Percentiles rank a stretch among this genome's conserved stretches.
phyloP scores from a whole-genome alignment of 2,888 invertebrate genomes.

The Dryobota labecula region DNA sequence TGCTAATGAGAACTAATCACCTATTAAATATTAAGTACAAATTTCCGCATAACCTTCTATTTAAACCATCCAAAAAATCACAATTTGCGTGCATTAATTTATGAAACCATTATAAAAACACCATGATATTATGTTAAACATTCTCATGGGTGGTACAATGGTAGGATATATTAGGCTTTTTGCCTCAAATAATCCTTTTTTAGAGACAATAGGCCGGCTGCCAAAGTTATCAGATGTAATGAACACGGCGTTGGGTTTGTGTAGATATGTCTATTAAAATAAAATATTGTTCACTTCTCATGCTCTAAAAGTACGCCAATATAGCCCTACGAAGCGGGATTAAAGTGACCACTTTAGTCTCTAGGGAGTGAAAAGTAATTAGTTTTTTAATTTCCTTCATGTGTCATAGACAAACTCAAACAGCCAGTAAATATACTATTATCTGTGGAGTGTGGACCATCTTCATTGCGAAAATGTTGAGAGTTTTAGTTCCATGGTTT shows the following conservation, averaged over 20 bases:
- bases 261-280: constrained; percentile 70
- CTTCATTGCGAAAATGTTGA: no score
- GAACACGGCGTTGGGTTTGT: constrained; percentile 69
- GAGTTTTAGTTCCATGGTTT: no score
- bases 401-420: no score
- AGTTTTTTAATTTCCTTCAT: no score
- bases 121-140: constrained; percentile 66
- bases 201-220: constrained; percentile 85
- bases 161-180: constrained; percentile 88
- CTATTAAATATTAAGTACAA: not conserved
- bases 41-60: not conserved
- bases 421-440: no score
- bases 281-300: no score
- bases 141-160: constrained; percentile 79
- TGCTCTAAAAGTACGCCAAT: no score
- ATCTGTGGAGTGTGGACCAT: no score
- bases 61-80: not conserved
- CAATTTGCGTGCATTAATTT: constrained; percentile 45
- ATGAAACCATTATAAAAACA: constrained; percentile 52
- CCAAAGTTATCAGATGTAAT: constrained; percentile 84
- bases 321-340: no score
- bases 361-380: no score
- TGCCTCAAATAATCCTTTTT: constrained; percentile 86
- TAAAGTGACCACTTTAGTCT: no score
- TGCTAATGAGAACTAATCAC: not conserved